Conservation (phyloP, 2,888 invertebrate species). For the Therioaphis trifolii region DNA sequence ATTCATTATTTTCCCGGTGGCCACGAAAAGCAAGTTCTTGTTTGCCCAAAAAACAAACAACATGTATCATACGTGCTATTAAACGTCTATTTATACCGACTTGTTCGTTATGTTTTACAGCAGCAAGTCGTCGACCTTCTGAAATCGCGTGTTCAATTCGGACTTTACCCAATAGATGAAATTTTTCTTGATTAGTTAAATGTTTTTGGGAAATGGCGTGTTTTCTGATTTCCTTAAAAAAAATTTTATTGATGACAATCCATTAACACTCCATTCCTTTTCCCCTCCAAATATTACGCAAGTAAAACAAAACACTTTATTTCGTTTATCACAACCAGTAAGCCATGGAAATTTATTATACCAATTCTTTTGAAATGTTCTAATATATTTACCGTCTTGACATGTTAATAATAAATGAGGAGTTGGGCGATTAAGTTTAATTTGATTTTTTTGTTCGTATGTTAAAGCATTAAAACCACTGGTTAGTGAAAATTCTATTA, state of each 20-base stretch:
- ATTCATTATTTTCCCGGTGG: slow-evolving; percentile 64
- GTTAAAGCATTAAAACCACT: slow-evolving; percentile 1
- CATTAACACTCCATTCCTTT: slow-evolving; percentile 18
- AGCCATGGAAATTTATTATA: too few relatives aligned
- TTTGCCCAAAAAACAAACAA: slow-evolving; percentile 64
- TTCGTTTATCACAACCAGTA: too few relatives aligned
- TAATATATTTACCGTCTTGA: slow-evolving; percentile 14
- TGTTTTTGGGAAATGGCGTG: not conserved
- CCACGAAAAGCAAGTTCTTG: slow-evolving; percentile 64
- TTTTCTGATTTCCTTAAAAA: slow-evolving; percentile 28
- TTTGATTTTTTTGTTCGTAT: not conserved
- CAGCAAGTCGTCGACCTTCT: too few relatives aligned
- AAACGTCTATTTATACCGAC: slow-evolving; percentile 66
- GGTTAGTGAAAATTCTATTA: slow-evolving; percentile 24
- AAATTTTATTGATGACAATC: slow-evolving; percentile 14
- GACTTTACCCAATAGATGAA: too few relatives aligned
- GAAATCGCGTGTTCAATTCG: too few relatives aligned
- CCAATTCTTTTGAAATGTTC: slow-evolving; percentile 1
- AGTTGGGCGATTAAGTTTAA: not conserved
- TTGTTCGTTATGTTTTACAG: too few relatives aligned
- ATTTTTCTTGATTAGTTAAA: slow-evolving; percentile 30
- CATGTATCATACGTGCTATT: too few relatives aligned
- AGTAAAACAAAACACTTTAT: too few relatives aligned
- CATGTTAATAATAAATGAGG: too few relatives aligned
- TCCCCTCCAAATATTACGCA: too few relatives aligned